These are phyloP conservation scores for Catharus ustulatus DNA, from an alignment of 2,797 vertebrate genomes.

Conservation along the genomic window DNA sequence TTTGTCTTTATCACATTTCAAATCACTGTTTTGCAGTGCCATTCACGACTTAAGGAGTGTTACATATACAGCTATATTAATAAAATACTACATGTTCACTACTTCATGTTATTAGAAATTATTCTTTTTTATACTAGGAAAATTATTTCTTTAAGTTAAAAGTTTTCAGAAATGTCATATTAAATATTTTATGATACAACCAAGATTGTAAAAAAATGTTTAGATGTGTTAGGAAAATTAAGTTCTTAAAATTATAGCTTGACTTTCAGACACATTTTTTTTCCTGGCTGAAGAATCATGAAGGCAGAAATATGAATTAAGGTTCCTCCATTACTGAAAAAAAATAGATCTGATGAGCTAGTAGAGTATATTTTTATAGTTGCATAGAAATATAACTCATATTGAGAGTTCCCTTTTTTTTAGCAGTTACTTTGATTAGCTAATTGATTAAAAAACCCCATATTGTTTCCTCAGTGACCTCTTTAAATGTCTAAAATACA, in stretches of 20 bases:
- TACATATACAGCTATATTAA: not conserved
- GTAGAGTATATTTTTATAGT: not conserved
- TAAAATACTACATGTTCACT: not conserved
- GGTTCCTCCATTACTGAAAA: not conserved
- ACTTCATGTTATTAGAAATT: not conserved
- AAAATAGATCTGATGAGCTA: not conserved
- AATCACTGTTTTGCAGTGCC: not conserved
- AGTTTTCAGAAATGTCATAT: not conserved
- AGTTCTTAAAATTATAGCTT: not conserved
- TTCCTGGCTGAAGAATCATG: not conserved
- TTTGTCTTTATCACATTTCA: not conserved
- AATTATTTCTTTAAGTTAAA: not conserved
- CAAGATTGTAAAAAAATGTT: rapidly evolving
- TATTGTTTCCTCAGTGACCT: not conserved
- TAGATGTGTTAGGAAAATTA: not conserved
- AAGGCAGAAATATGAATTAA: not conserved
- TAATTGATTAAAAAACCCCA: not conserved
- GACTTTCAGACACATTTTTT: not conserved
- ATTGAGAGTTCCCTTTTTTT: not conserved
- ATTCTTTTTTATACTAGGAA: not conserved
- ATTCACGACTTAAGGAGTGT: not conserved
- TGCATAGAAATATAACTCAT: not conserved
- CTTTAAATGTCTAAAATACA: not conserved
- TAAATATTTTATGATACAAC: not conserved
- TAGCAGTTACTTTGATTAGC: not conserved